phyloP scores from a whole-genome alignment of 2,797 vertebrate species.

The Sciurus vulgaris region DNA sequence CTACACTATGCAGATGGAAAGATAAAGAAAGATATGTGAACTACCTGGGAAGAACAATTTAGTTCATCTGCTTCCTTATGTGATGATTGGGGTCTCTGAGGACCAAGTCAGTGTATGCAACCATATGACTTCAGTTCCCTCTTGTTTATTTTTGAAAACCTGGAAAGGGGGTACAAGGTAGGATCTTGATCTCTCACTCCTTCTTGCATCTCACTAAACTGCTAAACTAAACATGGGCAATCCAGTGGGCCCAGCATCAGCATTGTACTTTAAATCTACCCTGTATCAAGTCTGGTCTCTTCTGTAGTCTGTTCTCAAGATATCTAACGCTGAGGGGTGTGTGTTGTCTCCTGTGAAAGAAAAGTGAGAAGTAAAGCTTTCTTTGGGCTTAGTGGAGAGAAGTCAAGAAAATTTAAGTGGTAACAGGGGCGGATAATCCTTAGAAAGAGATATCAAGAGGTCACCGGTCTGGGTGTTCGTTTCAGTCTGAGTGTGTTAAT shows the following conservation, averaged over 20 bases:
- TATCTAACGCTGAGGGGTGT: background rate
- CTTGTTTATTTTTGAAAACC: background rate
- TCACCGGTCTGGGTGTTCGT: background rate
- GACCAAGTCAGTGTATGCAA: background rate
- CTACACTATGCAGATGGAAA: background rate
- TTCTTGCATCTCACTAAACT: background rate
- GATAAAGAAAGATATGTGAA: too few species aligned
- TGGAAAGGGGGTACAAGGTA: background rate
- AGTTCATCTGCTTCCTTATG: background rate
- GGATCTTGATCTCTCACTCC: background rate
- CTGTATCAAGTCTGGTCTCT: background rate
- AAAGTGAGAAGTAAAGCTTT: slow-evolving; percentile 26
- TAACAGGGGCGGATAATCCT: background rate
- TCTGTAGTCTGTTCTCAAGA: background rate
- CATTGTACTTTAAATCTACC: background rate
- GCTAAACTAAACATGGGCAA: background rate
- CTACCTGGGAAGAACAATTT: background rate
- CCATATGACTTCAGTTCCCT: background rate
- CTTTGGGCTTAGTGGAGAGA: slow-evolving; percentile 36
- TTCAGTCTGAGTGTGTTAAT: background rate
- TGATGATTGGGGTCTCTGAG: background rate
- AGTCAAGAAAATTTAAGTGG: slow-evolving; percentile 35
- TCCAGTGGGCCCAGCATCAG: too few species aligned
- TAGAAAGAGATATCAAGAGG: background rate
- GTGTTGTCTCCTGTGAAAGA: background rate